Percentiles rank a stretch among this genome's conserved stretches.
These are phyloP conservation scores for Psittacula cyanocephala DNA, from an alignment of 2,113 vertebrate species.

Conservation along the genomic window DNA sequence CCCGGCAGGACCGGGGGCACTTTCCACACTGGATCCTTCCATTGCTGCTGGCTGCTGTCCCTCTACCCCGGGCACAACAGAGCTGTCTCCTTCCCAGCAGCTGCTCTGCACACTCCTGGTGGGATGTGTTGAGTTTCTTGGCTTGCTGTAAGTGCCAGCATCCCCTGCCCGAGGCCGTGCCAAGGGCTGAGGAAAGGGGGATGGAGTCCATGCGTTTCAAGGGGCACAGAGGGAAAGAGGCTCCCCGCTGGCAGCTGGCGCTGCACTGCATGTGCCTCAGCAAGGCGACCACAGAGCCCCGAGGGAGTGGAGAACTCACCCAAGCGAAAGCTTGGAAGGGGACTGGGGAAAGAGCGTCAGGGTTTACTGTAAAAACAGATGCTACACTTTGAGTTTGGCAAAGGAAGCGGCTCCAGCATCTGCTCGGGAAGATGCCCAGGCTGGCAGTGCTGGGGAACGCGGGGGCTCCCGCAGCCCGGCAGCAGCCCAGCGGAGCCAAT, in stretches of 20 bases:
- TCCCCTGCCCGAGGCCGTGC: neutral
- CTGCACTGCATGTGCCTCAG: rapidly evolving
- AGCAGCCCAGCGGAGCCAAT: neutral
- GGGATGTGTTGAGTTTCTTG: neutral
- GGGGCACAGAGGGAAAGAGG: neutral
- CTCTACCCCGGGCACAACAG: rapidly evolving
- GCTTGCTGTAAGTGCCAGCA: neutral
- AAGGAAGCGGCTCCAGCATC: neutral
- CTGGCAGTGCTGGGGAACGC: neutral
- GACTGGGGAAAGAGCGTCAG: neutral
- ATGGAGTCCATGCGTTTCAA: rapidly evolving
- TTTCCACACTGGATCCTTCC: neutral
- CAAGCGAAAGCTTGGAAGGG: neutral
- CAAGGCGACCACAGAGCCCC: neutral
- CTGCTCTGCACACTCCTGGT: neutral
- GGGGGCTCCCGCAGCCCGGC: neutral
- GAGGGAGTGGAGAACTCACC: neutral
- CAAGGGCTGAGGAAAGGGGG: neutral
- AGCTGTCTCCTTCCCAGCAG: neutral
- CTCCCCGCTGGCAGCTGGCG: neutral
- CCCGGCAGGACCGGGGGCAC: rapidly evolving
- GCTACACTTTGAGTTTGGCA: neutral
- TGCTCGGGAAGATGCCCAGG: neutral
- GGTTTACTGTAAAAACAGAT: neutral
- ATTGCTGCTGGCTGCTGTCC: neutral